Conservation (phyloP, 2,888 invertebrate species). For the Eueremaeus valkanovi region DNA sequence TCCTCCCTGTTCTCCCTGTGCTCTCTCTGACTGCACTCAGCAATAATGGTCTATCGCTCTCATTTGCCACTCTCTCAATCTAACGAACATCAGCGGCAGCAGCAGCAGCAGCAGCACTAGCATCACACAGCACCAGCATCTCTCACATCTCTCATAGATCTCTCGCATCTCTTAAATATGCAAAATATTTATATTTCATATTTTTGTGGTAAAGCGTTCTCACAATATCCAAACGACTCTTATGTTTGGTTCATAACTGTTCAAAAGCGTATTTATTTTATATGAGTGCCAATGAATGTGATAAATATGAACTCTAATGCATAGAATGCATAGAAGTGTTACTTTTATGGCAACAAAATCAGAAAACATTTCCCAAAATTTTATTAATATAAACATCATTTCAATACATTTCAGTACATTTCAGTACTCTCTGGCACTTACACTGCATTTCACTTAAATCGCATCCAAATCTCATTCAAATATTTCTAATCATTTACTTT, state of each 20-base stretch:
- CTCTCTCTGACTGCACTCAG: not conserved
- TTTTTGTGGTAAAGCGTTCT: slow-evolving; percentile 27
- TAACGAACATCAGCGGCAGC: not conserved
- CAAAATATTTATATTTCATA: slow-evolving; percentile 35
- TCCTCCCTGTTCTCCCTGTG: not conserved
- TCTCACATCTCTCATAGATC: not conserved
- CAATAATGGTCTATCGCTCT: slow-evolving; percentile 12
- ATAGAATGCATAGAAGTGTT: not conserved
- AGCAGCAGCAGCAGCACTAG: not conserved
- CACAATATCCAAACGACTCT: slow-evolving; percentile 25
- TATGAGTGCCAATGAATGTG: slow-evolving; percentile 33
- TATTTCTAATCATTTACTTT: slow-evolving; percentile 20
- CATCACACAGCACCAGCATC: not conserved
- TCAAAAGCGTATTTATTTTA: slow-evolving; percentile 30
- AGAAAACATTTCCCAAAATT: slow-evolving; percentile 9
- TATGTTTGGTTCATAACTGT: slow-evolving; percentile 15
- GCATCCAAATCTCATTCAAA: slow-evolving; percentile 19
- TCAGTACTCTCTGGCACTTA: not conserved
- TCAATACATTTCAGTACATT: too few species aligned
- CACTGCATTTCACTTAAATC: slow-evolving; percentile 12
- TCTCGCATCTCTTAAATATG: slow-evolving; percentile 31
- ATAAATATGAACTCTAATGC: slow-evolving; percentile 15
- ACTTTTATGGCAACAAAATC: slow-evolving; percentile 12
- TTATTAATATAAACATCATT: not conserved
- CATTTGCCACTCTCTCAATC: slow-evolving; percentile 22